A percentile compares a stretch with the other conserved stretches of the same genome.
phyloP scores from a whole-genome alignment of 2,113 vertebrate species.

The Sinocyclocheilus maitianheensis region DNA sequence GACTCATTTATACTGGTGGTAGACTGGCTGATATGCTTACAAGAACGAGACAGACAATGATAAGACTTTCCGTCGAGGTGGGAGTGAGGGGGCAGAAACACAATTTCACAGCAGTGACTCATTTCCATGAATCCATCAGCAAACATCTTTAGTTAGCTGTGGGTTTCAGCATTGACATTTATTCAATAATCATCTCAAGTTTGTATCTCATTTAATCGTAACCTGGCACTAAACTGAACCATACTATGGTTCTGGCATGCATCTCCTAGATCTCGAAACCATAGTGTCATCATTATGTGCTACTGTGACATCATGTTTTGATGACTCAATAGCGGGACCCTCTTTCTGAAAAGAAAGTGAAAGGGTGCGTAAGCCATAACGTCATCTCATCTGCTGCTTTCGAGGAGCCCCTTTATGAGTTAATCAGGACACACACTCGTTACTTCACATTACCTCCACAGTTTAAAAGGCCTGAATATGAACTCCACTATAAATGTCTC shows the following conservation, averaged over 20 bases:
- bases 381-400: constrained; percentile 14
- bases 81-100: constrained; percentile 29
- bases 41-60: not conserved
- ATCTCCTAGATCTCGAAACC: not conserved
- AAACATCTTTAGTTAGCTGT: constrained; percentile 30
- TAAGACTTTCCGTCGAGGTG: constrained; percentile 15
- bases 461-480: not conserved
- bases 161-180: not conserved
- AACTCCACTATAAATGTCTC: not conserved
- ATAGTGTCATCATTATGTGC: not conserved
- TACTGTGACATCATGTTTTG: not conserved
- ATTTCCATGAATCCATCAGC: constrained; percentile 26
- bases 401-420: constrained; percentile 26
- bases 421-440: not conserved
- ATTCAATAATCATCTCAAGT: not conserved
- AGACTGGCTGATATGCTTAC: constrained; percentile 1
- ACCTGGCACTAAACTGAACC: not conserved
- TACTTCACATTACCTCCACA: not conserved
- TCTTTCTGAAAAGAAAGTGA: constrained; percentile 61
- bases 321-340: constrained; percentile 66
- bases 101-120: constrained; percentile 29
- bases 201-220: not conserved
- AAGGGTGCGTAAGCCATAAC: constrained; percentile 40
- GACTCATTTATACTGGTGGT: constrained; percentile 19
- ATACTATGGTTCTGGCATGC: not conserved